Conservation (phyloP, 1,140 invertebrate genomes). For the Dolichoris vasculosae region DNA sequence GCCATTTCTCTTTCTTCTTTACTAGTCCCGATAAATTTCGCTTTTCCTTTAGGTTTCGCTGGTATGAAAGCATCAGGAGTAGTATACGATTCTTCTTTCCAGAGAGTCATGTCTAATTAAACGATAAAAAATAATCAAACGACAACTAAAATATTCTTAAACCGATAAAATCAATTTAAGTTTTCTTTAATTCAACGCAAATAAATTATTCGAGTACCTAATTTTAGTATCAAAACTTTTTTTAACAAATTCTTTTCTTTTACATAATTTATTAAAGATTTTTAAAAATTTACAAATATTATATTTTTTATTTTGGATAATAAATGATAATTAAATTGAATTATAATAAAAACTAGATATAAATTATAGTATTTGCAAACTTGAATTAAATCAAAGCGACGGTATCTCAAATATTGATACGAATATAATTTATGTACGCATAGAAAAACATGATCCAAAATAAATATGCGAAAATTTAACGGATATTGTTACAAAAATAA, state of each 20-base stretch:
- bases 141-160: neutral
- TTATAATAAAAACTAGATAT: neutral
- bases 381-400: too few relatives aligned
- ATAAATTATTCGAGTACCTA: too few relatives aligned
- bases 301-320: neutral
- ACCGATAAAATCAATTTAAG: neutral
- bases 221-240: neutral
- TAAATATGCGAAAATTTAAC: too few relatives aligned
- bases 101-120: constrained; percentile 52
- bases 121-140: constrained; percentile 27
- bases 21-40: constrained; percentile 76
- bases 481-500: too few relatives aligned
- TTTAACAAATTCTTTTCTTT: neutral
- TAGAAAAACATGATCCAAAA: too few relatives aligned
- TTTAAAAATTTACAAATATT: neutral
- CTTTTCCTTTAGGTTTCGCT: constrained; percentile 74
- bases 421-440: too few relatives aligned
- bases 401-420: too few relatives aligned
- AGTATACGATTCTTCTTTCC: constrained; percentile 54
- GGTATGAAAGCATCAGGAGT: constrained; percentile 46
- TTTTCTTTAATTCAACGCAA: too few relatives aligned
- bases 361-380: too few relatives aligned
- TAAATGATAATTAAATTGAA: neutral
- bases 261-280: neutral
- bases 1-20: constrained; percentile 75